phyloP scores from a whole-genome alignment of 2,888 invertebrate species.

The Chironomus riparius region DNA sequence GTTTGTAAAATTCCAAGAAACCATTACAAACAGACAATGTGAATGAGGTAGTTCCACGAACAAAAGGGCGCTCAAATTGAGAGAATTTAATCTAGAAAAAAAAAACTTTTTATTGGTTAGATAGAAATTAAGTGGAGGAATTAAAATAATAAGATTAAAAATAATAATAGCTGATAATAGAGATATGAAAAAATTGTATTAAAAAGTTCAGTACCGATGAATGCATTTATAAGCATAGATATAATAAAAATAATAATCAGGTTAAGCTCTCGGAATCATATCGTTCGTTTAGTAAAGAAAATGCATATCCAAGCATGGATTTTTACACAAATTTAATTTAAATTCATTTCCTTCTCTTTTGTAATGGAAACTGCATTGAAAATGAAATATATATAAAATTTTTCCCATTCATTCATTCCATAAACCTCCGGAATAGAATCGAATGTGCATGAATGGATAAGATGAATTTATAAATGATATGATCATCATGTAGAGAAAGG shows the following conservation, averaged over 20 bases:
- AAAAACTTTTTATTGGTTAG: neutral
- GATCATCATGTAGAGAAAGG: neutral
- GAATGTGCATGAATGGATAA: neutral
- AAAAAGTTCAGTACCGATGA: neutral
- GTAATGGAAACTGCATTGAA: neutral
- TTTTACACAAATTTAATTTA: neutral
- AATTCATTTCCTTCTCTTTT: neutral
- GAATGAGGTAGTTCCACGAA: too few relatives aligned
- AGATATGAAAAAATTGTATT: neutral
- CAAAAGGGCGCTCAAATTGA: too few relatives aligned
- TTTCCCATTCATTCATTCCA: too few relatives aligned
- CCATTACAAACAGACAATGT: too few relatives aligned
- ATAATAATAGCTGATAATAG: neutral
- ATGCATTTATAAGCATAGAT: neutral
- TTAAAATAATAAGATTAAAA: neutral
- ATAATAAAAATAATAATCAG: neutral
- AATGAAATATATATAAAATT: too few relatives aligned
- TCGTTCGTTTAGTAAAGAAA: neutral
- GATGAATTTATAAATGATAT: neutral
- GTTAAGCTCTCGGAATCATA: neutral
- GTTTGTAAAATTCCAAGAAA: too few relatives aligned
- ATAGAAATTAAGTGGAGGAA: neutral
- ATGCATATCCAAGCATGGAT: neutral
- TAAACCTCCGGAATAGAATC: neutral
- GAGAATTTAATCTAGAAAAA: too few relatives aligned